Base-by-base conservation (phyloP, 2,113 vertebrate genomes). In the Cyprichromis sp. region DNA sequence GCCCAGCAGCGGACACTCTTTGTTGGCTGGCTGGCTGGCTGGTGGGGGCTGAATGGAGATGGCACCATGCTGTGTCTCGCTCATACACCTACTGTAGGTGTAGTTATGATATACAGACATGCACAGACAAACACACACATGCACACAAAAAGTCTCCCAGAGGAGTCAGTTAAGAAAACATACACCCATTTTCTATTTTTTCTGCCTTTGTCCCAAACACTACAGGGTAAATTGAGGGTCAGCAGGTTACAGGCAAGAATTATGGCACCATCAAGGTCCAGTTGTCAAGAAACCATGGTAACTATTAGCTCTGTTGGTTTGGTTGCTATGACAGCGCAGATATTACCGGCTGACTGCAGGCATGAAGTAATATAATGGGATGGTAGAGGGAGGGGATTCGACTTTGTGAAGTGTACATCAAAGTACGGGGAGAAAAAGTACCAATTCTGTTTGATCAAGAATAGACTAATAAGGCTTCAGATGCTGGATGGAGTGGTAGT, bases 251-350 rank as follows among this genome's bases (percentile, higher is more conserved):
- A 54, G 82, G 71, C 59, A 38, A 81, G 80, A 73, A 71, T 59
- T 52, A 52, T 52, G 66, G 59, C 81, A 86, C 19, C 54, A 82
- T 55, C 4, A 21, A 87, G 29, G 78, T 84, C 84, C 54, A 52
- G 9, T 85, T 89, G 90, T 89, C 17, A 24, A 80, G 86, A 90
- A 87, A 81, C 85, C 85, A 86, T 90, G 86, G 85, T 57, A 87
- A 88, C 89, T 31, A 55, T 88, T 89, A 45, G 36, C 53, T 4
- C 4, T 45, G 50, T 59, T 63, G 52, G 53, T 91, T 63, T 85
- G 81, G 91, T 91, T 93, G 80, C 92, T 81, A 90, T 90, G 88
- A 82, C 88, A 85, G 87, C 80, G 8, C 12, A 57, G 38, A 59
- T 85, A 73, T 86, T 76, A 17, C 59, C 2, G 4, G 31, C 53